phyloP scores from a whole-genome alignment of 2,888 invertebrate species.

The Nebria brevicollis region DNA sequence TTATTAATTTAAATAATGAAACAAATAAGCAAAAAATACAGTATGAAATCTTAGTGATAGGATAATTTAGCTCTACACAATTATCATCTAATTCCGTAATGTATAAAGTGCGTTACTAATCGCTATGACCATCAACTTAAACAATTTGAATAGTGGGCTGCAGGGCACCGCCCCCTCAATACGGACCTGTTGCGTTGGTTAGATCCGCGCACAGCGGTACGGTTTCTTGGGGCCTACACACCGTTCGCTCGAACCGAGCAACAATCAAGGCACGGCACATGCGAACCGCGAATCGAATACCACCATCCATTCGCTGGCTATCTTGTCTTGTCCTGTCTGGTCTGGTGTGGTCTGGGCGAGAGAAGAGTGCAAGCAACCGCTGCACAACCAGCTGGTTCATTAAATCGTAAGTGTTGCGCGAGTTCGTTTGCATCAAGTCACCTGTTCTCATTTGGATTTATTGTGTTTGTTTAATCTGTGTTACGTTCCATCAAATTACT shows the following conservation, averaged over 20 bases:
- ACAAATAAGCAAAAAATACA: too few relatives aligned
- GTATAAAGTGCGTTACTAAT: background rate
- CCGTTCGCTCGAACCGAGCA: background rate
- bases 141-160: background rate
- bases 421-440: conserved; percentile 20
- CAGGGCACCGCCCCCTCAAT: conserved; percentile 26
- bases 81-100: background rate
- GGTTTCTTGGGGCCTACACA: background rate
- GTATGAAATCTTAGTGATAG: background rate
- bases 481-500: background rate
- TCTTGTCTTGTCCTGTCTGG: background rate
- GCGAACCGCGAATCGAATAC: background rate
- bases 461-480: conserved; percentile 21
- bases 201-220: background rate
- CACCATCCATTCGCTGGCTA: background rate
- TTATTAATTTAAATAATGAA: too few relatives aligned
- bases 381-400: conserved; percentile 1
- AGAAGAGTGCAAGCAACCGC: background rate
- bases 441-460: conserved; percentile 22
- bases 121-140: background rate
- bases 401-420: conserved; percentile 9
- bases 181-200: conserved; percentile 37
- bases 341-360: background rate
- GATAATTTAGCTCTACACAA: background rate
- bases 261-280: conserved; percentile 18